Evolutionary conservation across 2,797 vertebrate genomes (phyloP).

Genomic region (Acanthurus leucopareius): DNA sequence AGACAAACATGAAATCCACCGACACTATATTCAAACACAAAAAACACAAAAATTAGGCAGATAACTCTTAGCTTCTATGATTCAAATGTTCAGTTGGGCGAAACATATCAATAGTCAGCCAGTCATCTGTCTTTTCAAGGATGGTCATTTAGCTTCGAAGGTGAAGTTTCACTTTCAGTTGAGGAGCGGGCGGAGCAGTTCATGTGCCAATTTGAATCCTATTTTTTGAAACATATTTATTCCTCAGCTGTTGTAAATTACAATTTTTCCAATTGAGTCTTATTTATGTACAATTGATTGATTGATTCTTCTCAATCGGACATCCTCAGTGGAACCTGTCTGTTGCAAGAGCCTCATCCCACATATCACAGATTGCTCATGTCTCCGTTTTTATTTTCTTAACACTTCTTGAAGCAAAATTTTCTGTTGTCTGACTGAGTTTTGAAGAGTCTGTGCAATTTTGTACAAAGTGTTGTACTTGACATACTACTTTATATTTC

Average conservation of each 20-base stretch:
- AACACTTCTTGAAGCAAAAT: conserved; percentile 70
- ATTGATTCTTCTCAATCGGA: conserved; percentile 68
- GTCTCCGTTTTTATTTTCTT: conserved; percentile 72
- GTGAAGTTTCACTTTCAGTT: conserved; percentile 7
- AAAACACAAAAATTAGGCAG: not conserved
- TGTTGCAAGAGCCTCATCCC: conserved; percentile 60
- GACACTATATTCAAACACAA: too few species aligned
- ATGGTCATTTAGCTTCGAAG: conserved; percentile 52
- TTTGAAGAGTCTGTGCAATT: conserved; percentile 88
- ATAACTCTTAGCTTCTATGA: not conserved
- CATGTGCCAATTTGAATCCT: conserved; percentile 86
- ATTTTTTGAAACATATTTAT: conserved; percentile 84
- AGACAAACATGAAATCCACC: not conserved
- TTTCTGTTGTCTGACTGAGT: conserved; percentile 82
- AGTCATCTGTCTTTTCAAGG: conserved; percentile 51
- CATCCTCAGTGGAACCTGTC: conserved; percentile 52
- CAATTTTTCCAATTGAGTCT: conserved; percentile 76
- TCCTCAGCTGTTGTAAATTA: conserved; percentile 81
- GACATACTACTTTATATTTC: conserved; percentile 90
- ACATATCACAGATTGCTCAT: conserved; percentile 74
- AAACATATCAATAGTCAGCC: conserved; percentile 53
- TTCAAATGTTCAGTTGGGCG: conserved; percentile 41
- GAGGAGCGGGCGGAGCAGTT: conserved; percentile 57
- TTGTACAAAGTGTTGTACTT: conserved; percentile 89
- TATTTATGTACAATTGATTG: conserved; percentile 73